Evolutionary conservation across 1,140 invertebrate species (phyloP).

Genomic region (Chironomus tepperi): DNA sequence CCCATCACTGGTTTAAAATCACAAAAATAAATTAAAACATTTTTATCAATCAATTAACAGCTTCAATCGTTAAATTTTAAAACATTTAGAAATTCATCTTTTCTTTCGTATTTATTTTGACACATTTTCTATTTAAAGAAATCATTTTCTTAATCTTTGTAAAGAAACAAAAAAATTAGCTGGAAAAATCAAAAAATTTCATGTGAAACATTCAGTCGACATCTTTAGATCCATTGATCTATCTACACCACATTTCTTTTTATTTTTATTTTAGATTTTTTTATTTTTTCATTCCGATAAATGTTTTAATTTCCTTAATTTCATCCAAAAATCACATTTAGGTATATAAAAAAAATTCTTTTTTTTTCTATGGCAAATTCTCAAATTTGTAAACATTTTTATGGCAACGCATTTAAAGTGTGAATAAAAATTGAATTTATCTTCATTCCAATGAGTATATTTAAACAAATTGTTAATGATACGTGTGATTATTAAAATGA

Average conservation of each 20-base stretch:
- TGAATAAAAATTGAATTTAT: background rate
- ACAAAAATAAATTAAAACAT: too few species aligned
- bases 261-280: too few species aligned
- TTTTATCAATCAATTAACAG: background rate
- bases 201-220: too few species aligned
- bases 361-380: background rate
- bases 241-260: background rate
- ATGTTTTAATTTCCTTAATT: too few species aligned
- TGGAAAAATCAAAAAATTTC: too few species aligned
- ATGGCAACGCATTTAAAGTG: background rate
- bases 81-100: background rate
- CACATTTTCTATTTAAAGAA: background rate
- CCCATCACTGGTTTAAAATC: too few species aligned
- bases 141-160: background rate
- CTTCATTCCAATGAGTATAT: background rate
- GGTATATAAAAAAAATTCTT: too few species aligned
- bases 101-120: background rate
- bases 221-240: background rate
- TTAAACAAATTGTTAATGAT: conserved; percentile 1
- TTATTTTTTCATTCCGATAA: too few species aligned
- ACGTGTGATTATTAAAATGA: background rate
- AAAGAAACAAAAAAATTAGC: background rate
- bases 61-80: background rate
- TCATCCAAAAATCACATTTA: too few species aligned
- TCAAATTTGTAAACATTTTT: background rate